These are phyloP conservation scores for Sternotherus odoratus DNA, from an alignment of 2,797 vertebrate genomes.

Conservation along the genomic window DNA sequence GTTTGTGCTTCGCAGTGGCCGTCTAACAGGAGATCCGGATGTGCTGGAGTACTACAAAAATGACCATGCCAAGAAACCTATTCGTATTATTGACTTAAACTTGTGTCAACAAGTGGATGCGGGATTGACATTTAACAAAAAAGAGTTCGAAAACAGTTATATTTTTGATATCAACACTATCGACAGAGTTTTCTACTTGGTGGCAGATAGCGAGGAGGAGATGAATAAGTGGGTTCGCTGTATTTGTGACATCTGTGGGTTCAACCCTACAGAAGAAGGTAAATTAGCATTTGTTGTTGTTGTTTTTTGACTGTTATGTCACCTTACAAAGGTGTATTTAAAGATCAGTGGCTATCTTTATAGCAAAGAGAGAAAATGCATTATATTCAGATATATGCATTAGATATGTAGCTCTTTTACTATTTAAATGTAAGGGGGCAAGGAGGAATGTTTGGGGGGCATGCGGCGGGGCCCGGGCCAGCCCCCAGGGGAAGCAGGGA, in stretches of 20 bases:
- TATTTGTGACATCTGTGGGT: constrained; percentile 99
- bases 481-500: too few relatives aligned
- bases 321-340: neutral
- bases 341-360: constrained; percentile 29
- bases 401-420: neutral
- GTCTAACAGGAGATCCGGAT: constrained; percentile 96
- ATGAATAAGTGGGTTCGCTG: constrained; percentile 99
- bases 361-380: neutral
- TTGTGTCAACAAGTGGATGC: constrained; percentile 99
- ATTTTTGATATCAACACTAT: constrained; percentile 99
- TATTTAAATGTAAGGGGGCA: neutral
- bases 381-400: neutral
- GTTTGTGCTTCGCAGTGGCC: constrained; percentile 98
- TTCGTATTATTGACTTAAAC: constrained; percentile 99
- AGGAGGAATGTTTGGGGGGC: too few relatives aligned
- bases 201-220: constrained; percentile 98
- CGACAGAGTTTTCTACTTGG: constrained; percentile 97
- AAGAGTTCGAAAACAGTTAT: constrained; percentile 99
- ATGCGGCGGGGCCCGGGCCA: too few relatives aligned
- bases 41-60: constrained; percentile 99
- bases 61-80: constrained; percentile 98
- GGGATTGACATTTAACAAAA: constrained; percentile 97
- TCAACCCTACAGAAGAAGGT: constrained; percentile 99
- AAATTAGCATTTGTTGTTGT: constrained; percentile 58
- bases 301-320: rapidly evolving